Base-by-base conservation (phyloP, 2,113 vertebrate genomes). In the Eptesicus fuscus region DNA sequence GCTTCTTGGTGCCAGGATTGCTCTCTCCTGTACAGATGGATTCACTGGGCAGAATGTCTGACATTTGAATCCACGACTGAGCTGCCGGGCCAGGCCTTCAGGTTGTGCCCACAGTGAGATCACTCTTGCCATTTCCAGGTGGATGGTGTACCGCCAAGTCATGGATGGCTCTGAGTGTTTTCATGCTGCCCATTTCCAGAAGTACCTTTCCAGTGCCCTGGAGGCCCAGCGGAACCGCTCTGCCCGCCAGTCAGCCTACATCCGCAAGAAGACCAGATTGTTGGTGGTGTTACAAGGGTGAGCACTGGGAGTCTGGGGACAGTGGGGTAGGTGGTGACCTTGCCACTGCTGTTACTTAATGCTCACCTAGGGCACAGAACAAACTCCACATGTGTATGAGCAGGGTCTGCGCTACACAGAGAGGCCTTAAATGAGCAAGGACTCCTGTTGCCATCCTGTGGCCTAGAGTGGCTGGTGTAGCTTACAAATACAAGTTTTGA, bases 251-350 rank as follows among this genome's bases (percentile, higher is more conserved):
- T 71, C 98, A 0, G 1, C 95, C n/a, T 98, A 96, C 0, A 32
- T 88, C 22, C 91, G 95, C 20, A 98, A 98, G 96, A 99, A 98
- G 85, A 97, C 92, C 74, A 98, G 99, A 83, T 98, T 99, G 90
- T 95, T 99, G 93, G 98, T 99, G 89, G 98, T 99, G 70, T 98
- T 99, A 56, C 99, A 99, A 88, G 99, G 99, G 99, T 99, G 97
- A 98, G 98, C 37, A 5, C 35, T 95, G 40, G n/a, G 74, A 51
- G 13, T 59, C 35, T 59, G 53, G 70, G 49, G 28, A 56, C 12
- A 3, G 30, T 30, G 4, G 7, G 32, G n/a, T 85, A 28, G 35
- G 4, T 86, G 61, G 23, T 82, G 49, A 53, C 22, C 25, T 87
- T 70, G 53, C 23, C 35, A 23, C 70, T 59, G 32, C 42, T 65